Evolutionary conservation across 2,113 vertebrate species (phyloP).

Genomic region (Carettochelys insculpta): DNA sequence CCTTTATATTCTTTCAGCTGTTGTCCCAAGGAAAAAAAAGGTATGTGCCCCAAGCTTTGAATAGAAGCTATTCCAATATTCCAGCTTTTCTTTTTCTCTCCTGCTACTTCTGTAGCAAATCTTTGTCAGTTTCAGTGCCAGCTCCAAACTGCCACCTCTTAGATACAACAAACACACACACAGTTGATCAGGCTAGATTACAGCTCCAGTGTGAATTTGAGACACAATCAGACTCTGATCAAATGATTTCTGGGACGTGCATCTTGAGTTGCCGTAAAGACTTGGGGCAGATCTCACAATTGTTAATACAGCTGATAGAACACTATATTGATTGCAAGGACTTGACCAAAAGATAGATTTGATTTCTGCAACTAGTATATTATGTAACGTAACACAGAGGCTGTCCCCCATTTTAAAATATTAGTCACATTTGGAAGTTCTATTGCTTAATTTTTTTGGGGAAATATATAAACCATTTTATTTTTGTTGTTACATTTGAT

Average conservation of each 20-base stretch:
- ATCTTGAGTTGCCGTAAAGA: background rate
- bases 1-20: background rate
- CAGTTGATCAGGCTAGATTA: background rate
- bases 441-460: background rate
- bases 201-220: background rate
- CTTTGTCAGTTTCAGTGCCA: background rate
- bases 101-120: background rate
- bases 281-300: background rate
- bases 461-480: background rate
- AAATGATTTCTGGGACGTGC: background rate
- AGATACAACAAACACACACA: background rate
- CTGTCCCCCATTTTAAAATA: background rate
- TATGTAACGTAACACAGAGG: background rate
- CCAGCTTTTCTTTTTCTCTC: background rate
- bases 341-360: background rate
- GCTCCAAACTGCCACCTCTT: background rate
- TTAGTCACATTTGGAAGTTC: background rate
- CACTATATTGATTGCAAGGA: background rate
- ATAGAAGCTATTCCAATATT: background rate
- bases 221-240: background rate
- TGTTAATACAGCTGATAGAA: background rate
- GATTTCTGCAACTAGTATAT: background rate
- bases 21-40: background rate
- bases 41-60: background rate
- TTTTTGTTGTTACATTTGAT: background rate